phyloP scores from a whole-genome alignment of 2,797 vertebrate genomes.

The Eidolon dupreanum region DNA sequence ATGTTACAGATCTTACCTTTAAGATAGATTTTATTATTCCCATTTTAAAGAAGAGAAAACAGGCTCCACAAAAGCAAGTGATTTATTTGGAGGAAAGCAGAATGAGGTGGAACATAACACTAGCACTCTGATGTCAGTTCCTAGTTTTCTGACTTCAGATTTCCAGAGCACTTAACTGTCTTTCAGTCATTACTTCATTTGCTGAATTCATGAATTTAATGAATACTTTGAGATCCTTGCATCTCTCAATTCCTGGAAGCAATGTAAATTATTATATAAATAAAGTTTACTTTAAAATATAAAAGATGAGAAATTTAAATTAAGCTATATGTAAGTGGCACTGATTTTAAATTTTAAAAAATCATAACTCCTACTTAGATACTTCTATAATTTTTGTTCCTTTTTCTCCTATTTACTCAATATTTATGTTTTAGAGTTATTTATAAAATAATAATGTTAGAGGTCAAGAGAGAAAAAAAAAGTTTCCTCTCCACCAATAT shows the following conservation, averaged over 20 bases:
- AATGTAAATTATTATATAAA: background rate
- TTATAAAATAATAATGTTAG: constrained; percentile 12
- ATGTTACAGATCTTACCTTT: background rate
- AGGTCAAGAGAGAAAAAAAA: background rate
- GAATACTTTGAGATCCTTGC: background rate
- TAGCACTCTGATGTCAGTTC: background rate
- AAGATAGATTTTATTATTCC: background rate
- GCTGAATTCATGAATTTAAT: background rate
- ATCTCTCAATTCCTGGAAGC: background rate
- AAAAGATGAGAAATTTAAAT: background rate
- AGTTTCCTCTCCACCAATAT: background rate
- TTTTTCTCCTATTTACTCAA: background rate
- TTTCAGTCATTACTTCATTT: background rate
- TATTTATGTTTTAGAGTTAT: background rate
- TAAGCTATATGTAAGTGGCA: background rate
- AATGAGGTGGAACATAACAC: background rate
- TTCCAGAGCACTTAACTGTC: background rate
- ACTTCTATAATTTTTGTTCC: background rate
- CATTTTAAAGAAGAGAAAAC: background rate
- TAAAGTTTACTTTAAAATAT: background rate
- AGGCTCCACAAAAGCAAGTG: background rate
- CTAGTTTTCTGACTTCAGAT: background rate
- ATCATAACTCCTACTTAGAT: background rate
- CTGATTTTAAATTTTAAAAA: constrained; percentile 24
- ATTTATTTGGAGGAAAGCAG: background rate